A percentile compares a stretch with the other conserved stretches of the same genome.
Conservation (phyloP, 2,888 invertebrate genomes). For the Oeneis ivallda region DNA sequence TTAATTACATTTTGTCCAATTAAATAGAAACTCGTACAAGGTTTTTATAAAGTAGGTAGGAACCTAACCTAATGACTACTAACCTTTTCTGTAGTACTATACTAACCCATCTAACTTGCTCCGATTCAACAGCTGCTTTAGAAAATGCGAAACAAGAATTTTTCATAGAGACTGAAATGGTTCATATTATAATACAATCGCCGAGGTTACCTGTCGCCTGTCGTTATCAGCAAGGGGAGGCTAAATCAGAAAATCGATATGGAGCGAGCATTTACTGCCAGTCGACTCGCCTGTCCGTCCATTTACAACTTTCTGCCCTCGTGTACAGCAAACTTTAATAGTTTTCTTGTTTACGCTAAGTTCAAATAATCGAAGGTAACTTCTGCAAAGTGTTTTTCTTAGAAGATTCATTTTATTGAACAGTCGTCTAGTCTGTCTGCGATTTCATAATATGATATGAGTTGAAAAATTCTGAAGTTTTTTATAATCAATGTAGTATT, state of each 20-base stretch:
- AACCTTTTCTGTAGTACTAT: no score
- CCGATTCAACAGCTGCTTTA: background rate
- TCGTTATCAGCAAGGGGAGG: slow-evolving; percentile 71
- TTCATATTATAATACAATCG: slow-evolving; percentile 27
- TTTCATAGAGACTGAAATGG: background rate
- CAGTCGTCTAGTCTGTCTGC: background rate
- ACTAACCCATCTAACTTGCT: background rate
- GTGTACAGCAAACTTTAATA: slow-evolving; percentile 45
- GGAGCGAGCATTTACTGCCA: slow-evolving; percentile 54
- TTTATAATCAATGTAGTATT: no score
- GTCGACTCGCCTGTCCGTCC: slow-evolving; percentile 48
- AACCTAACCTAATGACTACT: no score
- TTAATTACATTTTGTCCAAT: no score
- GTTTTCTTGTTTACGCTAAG: slow-evolving; percentile 37
- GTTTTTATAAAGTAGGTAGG: no score
- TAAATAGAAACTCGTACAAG: no score
- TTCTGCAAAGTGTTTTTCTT: slow-evolving; percentile 1
- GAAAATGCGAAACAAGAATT: background rate
- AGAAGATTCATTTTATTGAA: background rate
- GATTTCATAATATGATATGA: background rate
- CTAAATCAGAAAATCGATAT: slow-evolving; percentile 79
- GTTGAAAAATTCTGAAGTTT: no score
- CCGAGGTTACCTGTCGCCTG: slow-evolving; percentile 59
- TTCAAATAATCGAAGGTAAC: slow-evolving; percentile 1
- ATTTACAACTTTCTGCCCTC: slow-evolving; percentile 53